Percentiles rank a stretch among this genome's conserved stretches.
Conservation (phyloP, 2,113 vertebrate species). For the Mola mola region DNA sequence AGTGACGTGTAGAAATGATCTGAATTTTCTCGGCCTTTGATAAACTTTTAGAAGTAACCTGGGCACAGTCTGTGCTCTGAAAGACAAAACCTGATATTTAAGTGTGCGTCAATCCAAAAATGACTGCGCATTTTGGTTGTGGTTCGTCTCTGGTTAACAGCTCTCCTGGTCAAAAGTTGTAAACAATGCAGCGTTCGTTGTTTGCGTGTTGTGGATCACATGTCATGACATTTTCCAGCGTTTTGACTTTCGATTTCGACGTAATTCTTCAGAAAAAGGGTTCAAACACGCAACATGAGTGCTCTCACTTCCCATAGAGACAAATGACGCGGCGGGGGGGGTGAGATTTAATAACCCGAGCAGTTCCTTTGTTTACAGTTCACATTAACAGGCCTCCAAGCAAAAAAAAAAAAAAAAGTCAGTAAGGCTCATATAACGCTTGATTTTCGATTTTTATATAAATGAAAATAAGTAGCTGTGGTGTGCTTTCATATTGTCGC, state of each 20-base stretch:
- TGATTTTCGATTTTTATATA: neutral
- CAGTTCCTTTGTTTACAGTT: neutral
- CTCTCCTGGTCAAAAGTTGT: too few species aligned
- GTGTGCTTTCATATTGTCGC: neutral
- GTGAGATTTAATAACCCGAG: constrained; percentile 14
- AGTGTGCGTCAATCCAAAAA: too few species aligned
- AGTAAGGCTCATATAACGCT: too few species aligned
- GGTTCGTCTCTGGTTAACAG: too few species aligned
- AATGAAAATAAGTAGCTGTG: neutral
- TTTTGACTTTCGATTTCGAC: neutral
- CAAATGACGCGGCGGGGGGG: constrained; percentile 39
- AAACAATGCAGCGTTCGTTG: too few species aligned
- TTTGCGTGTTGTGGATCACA: constrained; percentile 30
- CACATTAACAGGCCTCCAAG: neutral
- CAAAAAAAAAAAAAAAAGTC: too few species aligned
- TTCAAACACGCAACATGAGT: neutral
- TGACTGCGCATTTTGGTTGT: too few species aligned
- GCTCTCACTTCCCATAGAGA: constrained; percentile 2
- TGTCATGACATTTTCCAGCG: neutral
- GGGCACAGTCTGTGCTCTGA: too few species aligned
- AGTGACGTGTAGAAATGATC: too few species aligned
- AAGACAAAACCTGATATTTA: too few species aligned
- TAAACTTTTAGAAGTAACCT: too few species aligned
- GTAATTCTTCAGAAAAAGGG: neutral
- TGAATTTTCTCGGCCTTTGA: too few species aligned